Percentiles rank a stretch among this genome's conserved stretches.
These are phyloP conservation scores for Andrena flavipes DNA, from an alignment of 2,888 invertebrate genomes.

Conservation along the genomic window DNA sequence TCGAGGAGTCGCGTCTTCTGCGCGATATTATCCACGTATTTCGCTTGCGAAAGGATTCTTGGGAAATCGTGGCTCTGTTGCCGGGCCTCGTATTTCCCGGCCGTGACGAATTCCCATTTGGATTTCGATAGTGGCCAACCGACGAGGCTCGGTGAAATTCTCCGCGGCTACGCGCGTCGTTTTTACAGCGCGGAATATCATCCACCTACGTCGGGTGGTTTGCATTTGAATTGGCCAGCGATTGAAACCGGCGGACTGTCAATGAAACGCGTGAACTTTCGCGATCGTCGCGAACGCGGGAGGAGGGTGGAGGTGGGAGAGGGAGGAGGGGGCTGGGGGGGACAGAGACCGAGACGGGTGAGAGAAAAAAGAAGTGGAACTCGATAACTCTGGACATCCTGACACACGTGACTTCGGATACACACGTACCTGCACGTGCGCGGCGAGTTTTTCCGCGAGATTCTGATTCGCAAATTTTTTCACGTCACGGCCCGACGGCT, in stretches of 20 bases:
- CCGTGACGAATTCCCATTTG: neutral
- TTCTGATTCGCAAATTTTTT: constrained; percentile 51
- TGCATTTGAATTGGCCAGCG: constrained; percentile 60
- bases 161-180: neutral
- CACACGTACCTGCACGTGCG: neutral
- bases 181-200: constrained; percentile 23
- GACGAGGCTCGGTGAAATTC: neutral
- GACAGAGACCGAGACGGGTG: neutral
- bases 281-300: constrained; percentile 54
- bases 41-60: constrained; percentile 2
- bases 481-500: constrained; percentile 52
- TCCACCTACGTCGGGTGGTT: constrained; percentile 21
- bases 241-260: constrained; percentile 60
- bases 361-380: constrained; percentile 15
- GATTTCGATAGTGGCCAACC: neutral
- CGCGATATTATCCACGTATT: neutral
- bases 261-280: constrained; percentile 69
- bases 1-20: constrained; percentile 34
- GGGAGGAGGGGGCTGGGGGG: neutral
- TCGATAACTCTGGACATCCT: constrained; percentile 41
- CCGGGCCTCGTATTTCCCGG: neutral
- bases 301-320: too few species aligned
- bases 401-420: constrained; percentile 33
- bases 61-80: neutral
- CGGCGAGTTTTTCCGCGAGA: constrained; percentile 3